A percentile compares a stretch with the other conserved stretches of the same genome.
Evolutionary conservation across 2,888 invertebrate genomes (phyloP).

Genomic region (Sphaerophoria rueppellii): DNA sequence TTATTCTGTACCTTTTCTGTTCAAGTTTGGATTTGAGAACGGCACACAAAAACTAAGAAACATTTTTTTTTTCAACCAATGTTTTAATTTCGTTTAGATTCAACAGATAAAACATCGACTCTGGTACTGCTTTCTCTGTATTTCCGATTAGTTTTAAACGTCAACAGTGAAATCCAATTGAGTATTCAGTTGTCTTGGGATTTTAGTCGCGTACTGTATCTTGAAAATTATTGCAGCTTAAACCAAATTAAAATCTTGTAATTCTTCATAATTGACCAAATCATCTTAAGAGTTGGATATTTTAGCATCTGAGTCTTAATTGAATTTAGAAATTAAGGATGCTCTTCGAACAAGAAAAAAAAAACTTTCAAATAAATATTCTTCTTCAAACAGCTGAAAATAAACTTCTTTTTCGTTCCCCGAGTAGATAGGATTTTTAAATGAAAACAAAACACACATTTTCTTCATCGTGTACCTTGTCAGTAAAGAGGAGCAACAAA

Average conservation of each 20-base stretch:
- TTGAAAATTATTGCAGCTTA: conserved; percentile 29
- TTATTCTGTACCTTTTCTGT: too few relatives aligned
- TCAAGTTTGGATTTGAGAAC: too few relatives aligned
- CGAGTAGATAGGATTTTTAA: conserved; percentile 28
- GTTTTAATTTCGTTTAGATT: conserved; percentile 39
- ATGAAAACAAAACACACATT: conserved; percentile 37
- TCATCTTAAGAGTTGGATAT: conserved; percentile 15
- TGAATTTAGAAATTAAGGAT: conserved; percentile 2
- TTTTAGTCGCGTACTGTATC: conserved; percentile 62
- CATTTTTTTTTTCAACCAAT: not conserved
- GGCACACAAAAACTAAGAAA: conserved; percentile 18
- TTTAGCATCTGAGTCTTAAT: not conserved
- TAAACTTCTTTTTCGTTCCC: conserved; percentile 51
- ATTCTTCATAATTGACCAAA: conserved; percentile 6
- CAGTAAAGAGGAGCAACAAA: conserved; percentile 33
- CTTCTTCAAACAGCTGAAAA: conserved; percentile 59
- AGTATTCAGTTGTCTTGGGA: conserved; percentile 68
- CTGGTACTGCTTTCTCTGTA: conserved; percentile 56
- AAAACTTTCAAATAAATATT: conserved; percentile 61
- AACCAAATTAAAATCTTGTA: not conserved
- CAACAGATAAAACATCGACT: conserved; percentile 65
- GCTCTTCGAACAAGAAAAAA: conserved; percentile 13
- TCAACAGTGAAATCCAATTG: conserved; percentile 51
- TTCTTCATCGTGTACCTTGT: conserved; percentile 27
- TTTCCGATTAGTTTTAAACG: too few relatives aligned